These are phyloP conservation scores for Accipiter cooperii DNA, from an alignment of 2,113 vertebrate species.

Conservation along the genomic window DNA sequence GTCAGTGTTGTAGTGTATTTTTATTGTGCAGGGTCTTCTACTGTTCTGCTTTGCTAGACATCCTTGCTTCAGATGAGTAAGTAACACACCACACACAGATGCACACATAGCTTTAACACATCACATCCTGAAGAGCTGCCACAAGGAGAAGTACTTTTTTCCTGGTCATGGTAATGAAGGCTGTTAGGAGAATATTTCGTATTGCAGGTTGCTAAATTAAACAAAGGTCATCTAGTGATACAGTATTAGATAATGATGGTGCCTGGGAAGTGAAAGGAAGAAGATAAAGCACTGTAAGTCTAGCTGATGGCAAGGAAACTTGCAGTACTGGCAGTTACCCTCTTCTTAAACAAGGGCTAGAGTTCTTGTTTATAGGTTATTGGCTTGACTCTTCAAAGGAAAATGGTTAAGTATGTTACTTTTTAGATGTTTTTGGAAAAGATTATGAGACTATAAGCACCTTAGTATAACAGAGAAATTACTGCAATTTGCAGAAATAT, in stretches of 20 bases:
- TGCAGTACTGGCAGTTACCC: not conserved
- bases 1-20: constrained; percentile 66
- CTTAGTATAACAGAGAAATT: not conserved
- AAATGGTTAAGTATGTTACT: not conserved
- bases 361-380: not conserved
- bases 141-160: not conserved
- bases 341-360: not conserved
- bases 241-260: not conserved
- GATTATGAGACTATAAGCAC: not conserved
- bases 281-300: not conserved
- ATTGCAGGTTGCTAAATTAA: not conserved
- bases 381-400: not conserved
- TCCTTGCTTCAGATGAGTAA: not conserved
- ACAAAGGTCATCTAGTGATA: not conserved
- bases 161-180: not conserved
- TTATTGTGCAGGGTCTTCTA: not conserved
- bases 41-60: not conserved
- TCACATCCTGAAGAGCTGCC: not conserved
- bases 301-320: not conserved
- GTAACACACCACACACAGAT: not conserved
- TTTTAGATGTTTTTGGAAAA: not conserved
- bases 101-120: not conserved
- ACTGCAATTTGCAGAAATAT: not conserved
- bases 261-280: not conserved
- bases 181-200: not conserved